phyloP scores from a whole-genome alignment of 2,797 vertebrate species.

The Microchirus variegatus region DNA sequence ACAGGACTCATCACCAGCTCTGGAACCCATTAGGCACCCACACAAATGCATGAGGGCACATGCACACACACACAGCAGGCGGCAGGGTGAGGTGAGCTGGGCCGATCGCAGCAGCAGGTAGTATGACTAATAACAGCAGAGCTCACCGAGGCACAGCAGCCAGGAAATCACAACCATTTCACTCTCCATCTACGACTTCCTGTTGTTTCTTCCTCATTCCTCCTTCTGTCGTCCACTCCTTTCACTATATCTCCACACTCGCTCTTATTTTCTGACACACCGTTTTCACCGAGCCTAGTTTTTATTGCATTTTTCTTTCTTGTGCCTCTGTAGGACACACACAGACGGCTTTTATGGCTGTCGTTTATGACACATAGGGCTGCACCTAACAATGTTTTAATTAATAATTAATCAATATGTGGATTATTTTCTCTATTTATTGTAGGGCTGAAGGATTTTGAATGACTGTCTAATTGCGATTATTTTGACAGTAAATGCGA shows the following conservation, averaged over 20 bases:
- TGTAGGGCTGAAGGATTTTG: no score
- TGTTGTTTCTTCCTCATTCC: constrained; percentile 27
- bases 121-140: constrained; percentile 72
- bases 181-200: no score
- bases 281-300: no score
- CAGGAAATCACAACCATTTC: constrained; percentile 63
- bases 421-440: no score
- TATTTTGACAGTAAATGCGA: no score
- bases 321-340: no score
- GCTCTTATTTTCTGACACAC: neutral
- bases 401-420: no score
- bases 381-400: no score
- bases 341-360: no score
- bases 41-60: constrained; percentile 28
- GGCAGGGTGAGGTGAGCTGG: constrained; percentile 31
- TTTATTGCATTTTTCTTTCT: no score
- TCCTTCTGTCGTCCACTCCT: constrained; percentile 17
- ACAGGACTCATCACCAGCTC: constrained; percentile 36
- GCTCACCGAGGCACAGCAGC: constrained; percentile 64
- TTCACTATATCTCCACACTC: constrained; percentile 11
- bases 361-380: no score
- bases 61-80: constrained; percentile 19
- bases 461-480: no score
- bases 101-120: constrained; percentile 56
- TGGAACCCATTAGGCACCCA: constrained; percentile 45